These are phyloP conservation scores for Caenorhabditis angaria DNA, from an alignment of 2,888 invertebrate genomes.

Conservation along the genomic window DNA sequence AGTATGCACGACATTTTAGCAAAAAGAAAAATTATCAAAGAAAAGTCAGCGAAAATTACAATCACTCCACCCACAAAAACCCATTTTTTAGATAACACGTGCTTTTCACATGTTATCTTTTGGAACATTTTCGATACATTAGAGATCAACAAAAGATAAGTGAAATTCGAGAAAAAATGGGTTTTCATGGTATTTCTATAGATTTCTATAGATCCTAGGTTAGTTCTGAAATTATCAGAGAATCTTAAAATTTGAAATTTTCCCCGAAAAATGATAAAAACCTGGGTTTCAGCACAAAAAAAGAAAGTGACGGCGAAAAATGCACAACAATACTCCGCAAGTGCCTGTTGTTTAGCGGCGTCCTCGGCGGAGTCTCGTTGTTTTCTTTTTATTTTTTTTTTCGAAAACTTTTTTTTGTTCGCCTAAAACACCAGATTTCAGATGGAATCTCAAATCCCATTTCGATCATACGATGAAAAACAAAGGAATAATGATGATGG, in stretches of 20 bases:
- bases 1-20: too few species aligned
- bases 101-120: not conserved
- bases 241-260: not conserved
- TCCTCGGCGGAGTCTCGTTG: constrained; percentile 1
- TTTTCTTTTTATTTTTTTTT: constrained; percentile 9
- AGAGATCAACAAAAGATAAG: too few species aligned
- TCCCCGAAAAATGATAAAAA: constrained; percentile 17
- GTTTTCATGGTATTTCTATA: too few species aligned
- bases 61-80: not conserved
- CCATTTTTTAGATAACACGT: not conserved
- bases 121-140: too few species aligned
- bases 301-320: constrained; percentile 19
- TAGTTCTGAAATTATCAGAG: not conserved
- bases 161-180: too few species aligned
- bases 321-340: constrained; percentile 29
- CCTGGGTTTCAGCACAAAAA: constrained; percentile 18
- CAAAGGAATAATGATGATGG: constrained; percentile 50
- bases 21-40: not conserved
- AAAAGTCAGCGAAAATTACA: not conserved
- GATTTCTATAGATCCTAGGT: too few species aligned
- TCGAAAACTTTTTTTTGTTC: not conserved
- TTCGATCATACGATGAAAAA: constrained; percentile 40
- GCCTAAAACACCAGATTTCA: too few species aligned
- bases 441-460: constrained; percentile 18
- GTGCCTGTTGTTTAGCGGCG: constrained; percentile 21